Evolutionary conservation across 2,888 invertebrate genomes (phyloP), one percentile per base, ranked within the genome.

Genomic region (Thymelicus acteon): DNA sequence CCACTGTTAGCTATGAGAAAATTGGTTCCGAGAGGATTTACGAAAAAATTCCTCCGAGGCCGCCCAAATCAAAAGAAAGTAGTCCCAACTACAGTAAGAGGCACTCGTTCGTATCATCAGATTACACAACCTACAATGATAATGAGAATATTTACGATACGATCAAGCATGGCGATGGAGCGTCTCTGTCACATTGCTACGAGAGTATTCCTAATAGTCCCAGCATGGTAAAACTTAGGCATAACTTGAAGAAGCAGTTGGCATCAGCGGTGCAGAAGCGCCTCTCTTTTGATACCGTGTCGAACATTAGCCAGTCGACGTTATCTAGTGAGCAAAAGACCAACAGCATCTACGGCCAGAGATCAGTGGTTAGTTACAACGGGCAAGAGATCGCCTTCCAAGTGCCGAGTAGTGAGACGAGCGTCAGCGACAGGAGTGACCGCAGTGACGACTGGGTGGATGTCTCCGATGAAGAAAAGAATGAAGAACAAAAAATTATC

Each of bases 391-490:
- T 93, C 60, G 90, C 92, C 8, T 93, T 93, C 76, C 94, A 92
- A 77, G 94, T 94, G 40, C 94, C 95, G 8, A 93, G 94, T 75
- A 95, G 95, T 76, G 95, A 95, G 79, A 89, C 94, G 39, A 95
- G 95, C 78, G 93, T 92, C 63, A 95, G 95, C 77, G 95, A 95
- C 76, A 87, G 95, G 7, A 95, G 95, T 75, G 95, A 95, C 77
- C 89, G 95, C 19, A 95, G 95, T 74, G 96, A 96, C 74, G 96
- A 96, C 78, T 96, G 96, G 96, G 94, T 95, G 54, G 96, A 96
- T 79, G 89, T 96, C 13, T 95, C 95, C 6, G 95, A 95, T 80
- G 94, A 94, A 75, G 95, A 95, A 74, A 92, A 92, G 75, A 89
- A 84, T 76, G 91, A 90, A 64, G 90, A 93, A 72, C 93, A 91